Evolutionary conservation across 1,140 invertebrate genomes (phyloP).

Genomic region (Rhyzopertha dominica): DNA sequence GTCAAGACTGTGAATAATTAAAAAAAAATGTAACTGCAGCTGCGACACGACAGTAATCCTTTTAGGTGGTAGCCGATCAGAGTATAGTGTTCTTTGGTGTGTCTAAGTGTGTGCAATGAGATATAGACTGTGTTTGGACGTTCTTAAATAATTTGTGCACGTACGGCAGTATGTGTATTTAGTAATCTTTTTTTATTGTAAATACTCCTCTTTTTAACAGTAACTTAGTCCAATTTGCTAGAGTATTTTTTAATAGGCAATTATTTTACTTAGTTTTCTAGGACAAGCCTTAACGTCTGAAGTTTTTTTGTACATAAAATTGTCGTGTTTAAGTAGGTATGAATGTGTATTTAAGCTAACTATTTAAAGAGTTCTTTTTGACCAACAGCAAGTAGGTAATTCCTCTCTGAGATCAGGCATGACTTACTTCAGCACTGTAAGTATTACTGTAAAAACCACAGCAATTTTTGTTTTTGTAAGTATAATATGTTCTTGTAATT

Average conservation of each 20-base stretch:
- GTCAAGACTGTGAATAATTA: conserved; percentile 24
- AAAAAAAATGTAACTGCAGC: conserved; percentile 25
- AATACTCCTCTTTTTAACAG: conserved; percentile 2
- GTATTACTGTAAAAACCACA: neutral
- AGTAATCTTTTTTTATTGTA: conserved; percentile 1
- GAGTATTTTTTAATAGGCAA: conserved; percentile 22
- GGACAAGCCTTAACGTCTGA: too few species aligned
- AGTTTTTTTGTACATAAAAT: too few species aligned
- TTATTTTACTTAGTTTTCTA: conserved; percentile 16
- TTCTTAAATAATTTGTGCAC: conserved; percentile 9
- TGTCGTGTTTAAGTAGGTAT: too few species aligned
- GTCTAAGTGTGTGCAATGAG: conserved; percentile 38
- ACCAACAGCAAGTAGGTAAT: conserved; percentile 1
- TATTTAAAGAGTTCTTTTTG: conserved; percentile 1
- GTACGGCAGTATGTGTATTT: too few species aligned
- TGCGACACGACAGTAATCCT: conserved; percentile 22
- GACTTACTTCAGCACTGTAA: neutral
- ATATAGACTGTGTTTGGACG: conserved; percentile 33
- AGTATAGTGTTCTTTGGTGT: conserved; percentile 36
- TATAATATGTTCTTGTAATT: neutral
- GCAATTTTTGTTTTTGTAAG: neutral
- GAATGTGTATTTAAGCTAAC: too few species aligned
- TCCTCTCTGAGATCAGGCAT: neutral
- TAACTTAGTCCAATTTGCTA: conserved; percentile 14
- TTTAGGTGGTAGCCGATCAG: conserved; percentile 14